These are phyloP conservation scores for Esox niger DNA, from an alignment of 2,113 vertebrate genomes.

Conservation along the genomic window DNA sequence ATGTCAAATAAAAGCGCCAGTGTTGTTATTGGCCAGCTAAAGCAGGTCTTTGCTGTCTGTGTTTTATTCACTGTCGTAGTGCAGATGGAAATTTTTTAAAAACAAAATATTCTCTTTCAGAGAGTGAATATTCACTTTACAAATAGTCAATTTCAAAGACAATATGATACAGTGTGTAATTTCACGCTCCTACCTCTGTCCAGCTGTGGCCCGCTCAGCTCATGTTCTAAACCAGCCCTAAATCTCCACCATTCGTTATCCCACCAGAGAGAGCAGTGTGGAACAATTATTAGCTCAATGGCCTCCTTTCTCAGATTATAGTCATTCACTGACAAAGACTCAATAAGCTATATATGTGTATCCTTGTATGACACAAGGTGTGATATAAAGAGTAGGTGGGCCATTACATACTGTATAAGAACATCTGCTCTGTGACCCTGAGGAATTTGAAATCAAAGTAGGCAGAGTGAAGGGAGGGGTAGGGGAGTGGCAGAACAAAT, in stretches of 20 bases:
- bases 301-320: neutral
- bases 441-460: slow-evolving; percentile 16
- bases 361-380: neutral
- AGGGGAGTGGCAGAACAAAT: slow-evolving; percentile 17
- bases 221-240: neutral
- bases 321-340: neutral
- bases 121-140: slow-evolving; percentile 2
- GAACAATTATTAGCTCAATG: neutral
- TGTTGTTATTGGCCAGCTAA: slow-evolving; percentile 28
- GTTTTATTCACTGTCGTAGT: slow-evolving; percentile 7
- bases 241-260: neutral
- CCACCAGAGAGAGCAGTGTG: neutral
- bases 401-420: slow-evolving; percentile 35
- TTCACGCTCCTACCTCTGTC: neutral
- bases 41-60: neutral
- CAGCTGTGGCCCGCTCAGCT: neutral
- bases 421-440: slow-evolving; percentile 33
- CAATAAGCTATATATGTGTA: slow-evolving; percentile 10
- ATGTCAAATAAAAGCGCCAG: too few species aligned
- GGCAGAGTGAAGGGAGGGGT: slow-evolving; percentile 1
- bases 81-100: too few species aligned
- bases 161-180: slow-evolving; percentile 13
- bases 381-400: slow-evolving; percentile 4
- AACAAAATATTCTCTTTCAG: too few species aligned
- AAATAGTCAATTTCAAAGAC: neutral